Evolutionary conservation across 2,797 vertebrate genomes (phyloP).

Genomic region (Pangasius mekongensis): DNA sequence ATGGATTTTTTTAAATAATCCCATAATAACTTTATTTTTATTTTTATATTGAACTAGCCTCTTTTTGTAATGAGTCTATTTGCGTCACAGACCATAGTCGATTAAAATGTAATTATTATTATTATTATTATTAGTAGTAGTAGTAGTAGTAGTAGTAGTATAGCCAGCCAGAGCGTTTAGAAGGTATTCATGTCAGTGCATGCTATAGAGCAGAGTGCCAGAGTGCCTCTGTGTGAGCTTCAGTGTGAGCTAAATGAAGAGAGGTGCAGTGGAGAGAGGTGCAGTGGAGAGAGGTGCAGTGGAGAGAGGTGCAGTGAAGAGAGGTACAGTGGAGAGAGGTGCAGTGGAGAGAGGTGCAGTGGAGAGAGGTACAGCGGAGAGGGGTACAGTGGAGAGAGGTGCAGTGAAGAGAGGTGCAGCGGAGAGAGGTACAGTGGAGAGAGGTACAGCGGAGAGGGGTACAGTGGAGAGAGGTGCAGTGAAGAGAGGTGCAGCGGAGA

Average conservation of each 20-base stretch:
- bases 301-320: conserved; percentile 38
- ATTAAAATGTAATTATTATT: neutral
- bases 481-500: conserved; percentile 50
- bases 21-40: neutral
- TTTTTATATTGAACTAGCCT: neutral
- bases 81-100: neutral
- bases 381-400: conserved; percentile 42
- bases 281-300: conserved; percentile 36
- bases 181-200: neutral
- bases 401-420: neutral
- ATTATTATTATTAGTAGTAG: neutral
- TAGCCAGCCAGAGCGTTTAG: neutral
- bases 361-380: conserved; percentile 35
- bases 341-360: conserved; percentile 49
- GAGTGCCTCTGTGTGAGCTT: conserved; percentile 36
- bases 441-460: conserved; percentile 43
- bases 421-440: conserved; percentile 40
- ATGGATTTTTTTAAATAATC: neutral
- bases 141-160: neutral
- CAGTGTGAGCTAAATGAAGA: conserved; percentile 27
- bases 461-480: conserved; percentile 31
- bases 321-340: conserved; percentile 41
- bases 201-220: neutral
- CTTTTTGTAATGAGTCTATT: neutral
- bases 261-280: conserved; percentile 41